Percentiles rank a stretch among this genome's conserved stretches.
These are phyloP conservation scores for Drosophila mercatorum DNA, from an alignment of 2,888 invertebrate species.

Conservation along the genomic window DNA sequence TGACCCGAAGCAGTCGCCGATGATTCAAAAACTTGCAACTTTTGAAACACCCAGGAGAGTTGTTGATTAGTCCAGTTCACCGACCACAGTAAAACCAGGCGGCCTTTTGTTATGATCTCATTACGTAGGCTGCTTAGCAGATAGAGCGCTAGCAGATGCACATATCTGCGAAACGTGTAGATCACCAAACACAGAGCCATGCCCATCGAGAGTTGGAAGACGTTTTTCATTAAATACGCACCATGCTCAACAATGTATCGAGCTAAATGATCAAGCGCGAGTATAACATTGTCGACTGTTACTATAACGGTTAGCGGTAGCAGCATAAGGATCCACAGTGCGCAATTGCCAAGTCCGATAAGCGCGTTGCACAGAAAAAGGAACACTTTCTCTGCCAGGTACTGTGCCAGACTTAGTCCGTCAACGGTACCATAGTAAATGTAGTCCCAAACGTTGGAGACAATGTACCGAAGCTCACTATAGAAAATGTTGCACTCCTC, in stretches of 20 bases:
- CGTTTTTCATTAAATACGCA: conserved; percentile 41
- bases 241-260: conserved; percentile 26
- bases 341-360: conserved; percentile 43
- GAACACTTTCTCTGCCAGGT: conserved; percentile 1
- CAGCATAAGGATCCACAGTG: conserved; percentile 56
- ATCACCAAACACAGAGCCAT: conserved; percentile 44
- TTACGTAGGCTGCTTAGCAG: conserved; percentile 9
- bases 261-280: conserved; percentile 19
- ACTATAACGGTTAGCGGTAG: conserved; percentile 43
- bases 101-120: conserved; percentile 14
- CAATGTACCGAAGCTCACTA: conserved; percentile 6
- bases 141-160: conserved; percentile 23
- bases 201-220: conserved; percentile 50
- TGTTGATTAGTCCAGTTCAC: conserved; percentile 16
- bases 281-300: conserved; percentile 38
- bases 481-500: conserved; percentile 10
- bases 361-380: conserved; percentile 28
- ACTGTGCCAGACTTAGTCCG: conserved; percentile 12
- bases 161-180: conserved; percentile 54
- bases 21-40: neutral
- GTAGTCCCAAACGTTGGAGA: conserved; percentile 24
- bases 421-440: conserved; percentile 39
- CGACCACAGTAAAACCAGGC: conserved; percentile 9
- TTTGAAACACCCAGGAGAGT: conserved; percentile 25
- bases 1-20: neutral